These are phyloP conservation scores for Eristalinus sepulchralis DNA, from an alignment of 2,888 invertebrate species.

Conservation along the genomic window DNA sequence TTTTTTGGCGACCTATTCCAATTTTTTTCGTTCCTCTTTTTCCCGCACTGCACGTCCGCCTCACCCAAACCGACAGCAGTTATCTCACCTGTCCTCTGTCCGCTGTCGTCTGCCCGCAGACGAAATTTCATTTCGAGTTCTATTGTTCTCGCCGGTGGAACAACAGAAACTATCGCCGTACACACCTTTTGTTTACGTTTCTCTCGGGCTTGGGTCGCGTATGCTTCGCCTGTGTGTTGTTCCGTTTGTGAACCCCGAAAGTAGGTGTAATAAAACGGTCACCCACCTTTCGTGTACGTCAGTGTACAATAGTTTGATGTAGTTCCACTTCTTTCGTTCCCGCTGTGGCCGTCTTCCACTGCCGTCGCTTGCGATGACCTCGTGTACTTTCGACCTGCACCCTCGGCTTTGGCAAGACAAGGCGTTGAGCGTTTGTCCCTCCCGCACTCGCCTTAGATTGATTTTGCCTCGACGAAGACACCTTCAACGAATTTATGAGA, in stretches of 20 bases:
- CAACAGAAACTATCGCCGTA: slow-evolving; percentile 54
- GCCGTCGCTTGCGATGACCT: slow-evolving; percentile 28
- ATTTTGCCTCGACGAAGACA: not conserved
- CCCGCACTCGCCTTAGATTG: not conserved
- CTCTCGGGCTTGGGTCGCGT: slow-evolving; percentile 37
- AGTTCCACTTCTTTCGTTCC: not conserved
- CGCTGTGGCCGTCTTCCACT: not conserved
- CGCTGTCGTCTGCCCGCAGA: slow-evolving; percentile 10
- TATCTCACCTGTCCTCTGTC: slow-evolving; percentile 16
- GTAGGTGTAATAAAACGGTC: slow-evolving; percentile 70
- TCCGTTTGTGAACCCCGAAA: slow-evolving; percentile 60
- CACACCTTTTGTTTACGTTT: slow-evolving; percentile 70
- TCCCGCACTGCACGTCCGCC: not conserved
- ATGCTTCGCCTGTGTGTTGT: slow-evolving; percentile 32
- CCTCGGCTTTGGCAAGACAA: not conserved
- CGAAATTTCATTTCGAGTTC: slow-evolving; percentile 32
- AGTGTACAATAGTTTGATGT: slow-evolving; percentile 1
- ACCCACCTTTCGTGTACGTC: slow-evolving; percentile 65
- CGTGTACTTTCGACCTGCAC: slow-evolving; percentile 41
- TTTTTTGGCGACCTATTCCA: slow-evolving; percentile 69
- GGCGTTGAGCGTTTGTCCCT: not conserved
- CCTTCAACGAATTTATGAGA: slow-evolving; percentile 20
- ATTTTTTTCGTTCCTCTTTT: slow-evolving; percentile 39
- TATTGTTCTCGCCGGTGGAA: slow-evolving; percentile 55
- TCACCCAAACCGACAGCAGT: slow-evolving; percentile 15